Base-by-base conservation (phyloP, 2,888 invertebrate species). In the Stenotaenia linearis region DNA sequence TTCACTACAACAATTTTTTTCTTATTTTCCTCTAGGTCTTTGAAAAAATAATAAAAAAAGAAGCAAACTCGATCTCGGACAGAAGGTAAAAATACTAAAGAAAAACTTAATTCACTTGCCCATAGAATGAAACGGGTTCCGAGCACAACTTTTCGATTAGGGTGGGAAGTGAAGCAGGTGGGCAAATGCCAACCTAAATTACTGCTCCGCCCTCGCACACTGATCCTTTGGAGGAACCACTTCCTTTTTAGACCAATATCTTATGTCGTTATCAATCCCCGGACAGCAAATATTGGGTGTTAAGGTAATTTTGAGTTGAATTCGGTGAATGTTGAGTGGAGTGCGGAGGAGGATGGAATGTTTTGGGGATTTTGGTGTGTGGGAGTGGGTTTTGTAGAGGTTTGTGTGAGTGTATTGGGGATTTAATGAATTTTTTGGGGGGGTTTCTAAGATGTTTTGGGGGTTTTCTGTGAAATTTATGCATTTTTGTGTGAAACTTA, bases 141-240 rank as follows among this genome's bases (percentile, higher is more conserved):
- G 35, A 32, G 75, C 35, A 75, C 75, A 75, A 75, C 75, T 75
- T 75, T 75, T 75, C 75, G 75, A 75, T 75, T 75, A 75, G 35
- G 75, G 32, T 75, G 75, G 75, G 75, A 75, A 75, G 75, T 75
- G 37, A 69, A 75, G 37, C 75, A 75, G 75, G 37, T 75, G 75
- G 32, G 32, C 75, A 32, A 75, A 75, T 37, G 37, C 37, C 75
- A 37, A 37, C 32, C 75, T 37, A 75, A 69, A 75, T 75, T 75
- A 75, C 75, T 75, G 35, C 37, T 37, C 37, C 75, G 32, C 75
- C 37, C 75, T 75, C 35, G 32, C 75, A 35, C 75, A 35, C 75
- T 75, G 35, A 69, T 69, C 69, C 69, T 69, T 23, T 69, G 69
- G 28, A 28, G 69, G 28, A 69, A 25, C 69, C 25, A 25, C 28